Evolutionary conservation across 2,888 invertebrate genomes (phyloP).

Genomic region (Hirtodrosophila duncani): DNA sequence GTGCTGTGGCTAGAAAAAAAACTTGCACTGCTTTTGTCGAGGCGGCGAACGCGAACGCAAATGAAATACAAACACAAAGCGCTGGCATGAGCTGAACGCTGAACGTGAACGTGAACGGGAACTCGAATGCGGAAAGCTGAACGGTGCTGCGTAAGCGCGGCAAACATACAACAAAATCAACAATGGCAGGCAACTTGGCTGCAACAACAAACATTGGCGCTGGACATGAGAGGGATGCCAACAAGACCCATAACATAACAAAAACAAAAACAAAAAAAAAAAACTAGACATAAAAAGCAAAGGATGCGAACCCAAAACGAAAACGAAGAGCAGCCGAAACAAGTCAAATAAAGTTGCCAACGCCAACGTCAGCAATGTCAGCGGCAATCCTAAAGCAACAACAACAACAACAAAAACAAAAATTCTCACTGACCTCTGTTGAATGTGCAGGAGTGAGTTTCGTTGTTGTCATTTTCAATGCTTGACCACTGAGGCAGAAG

Average conservation of each 20-base stretch:
- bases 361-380: slow-evolving; percentile 52
- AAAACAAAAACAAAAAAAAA: slow-evolving; percentile 1
- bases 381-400: slow-evolving; percentile 5
- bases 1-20: slow-evolving; percentile 4
- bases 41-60: slow-evolving; percentile 54
- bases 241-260: neutral
- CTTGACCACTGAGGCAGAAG: slow-evolving; percentile 28
- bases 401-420: slow-evolving; percentile 17
- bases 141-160: slow-evolving; percentile 58
- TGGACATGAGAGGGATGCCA: slow-evolving; percentile 25
- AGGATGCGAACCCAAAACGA: slow-evolving; percentile 21
- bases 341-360: slow-evolving; percentile 56
- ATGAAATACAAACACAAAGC: slow-evolving; percentile 60
- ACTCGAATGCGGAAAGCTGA: slow-evolving; percentile 21
- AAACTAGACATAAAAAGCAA: slow-evolving; percentile 14
- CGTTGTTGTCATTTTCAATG: slow-evolving; percentile 43
- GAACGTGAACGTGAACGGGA: slow-evolving; percentile 21
- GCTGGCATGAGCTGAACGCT: slow-evolving; percentile 11
- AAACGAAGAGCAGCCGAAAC: slow-evolving; percentile 31
- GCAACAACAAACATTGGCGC: slow-evolving; percentile 31
- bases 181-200: slow-evolving; percentile 31
- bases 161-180: slow-evolving; percentile 58
- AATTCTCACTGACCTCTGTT: slow-evolving; percentile 57
- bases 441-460: slow-evolving; percentile 43
- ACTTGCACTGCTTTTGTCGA: slow-evolving; percentile 40